Conservation (phyloP, 2,888 invertebrate species). For the Mycalesis mineus region DNA sequence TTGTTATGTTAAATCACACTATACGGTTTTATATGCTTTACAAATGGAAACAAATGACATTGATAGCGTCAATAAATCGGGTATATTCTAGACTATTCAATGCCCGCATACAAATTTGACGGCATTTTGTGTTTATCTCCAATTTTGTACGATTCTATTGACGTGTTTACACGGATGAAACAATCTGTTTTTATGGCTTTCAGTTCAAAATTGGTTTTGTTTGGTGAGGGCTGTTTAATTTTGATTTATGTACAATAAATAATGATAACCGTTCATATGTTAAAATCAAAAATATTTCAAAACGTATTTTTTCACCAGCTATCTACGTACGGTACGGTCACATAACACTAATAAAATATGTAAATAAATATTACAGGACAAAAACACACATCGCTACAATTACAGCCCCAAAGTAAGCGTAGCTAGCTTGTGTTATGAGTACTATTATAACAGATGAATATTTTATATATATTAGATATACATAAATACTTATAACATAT, state of each 20-base stretch:
- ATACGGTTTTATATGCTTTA: conserved; percentile 33
- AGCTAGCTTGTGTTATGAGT: too few relatives aligned
- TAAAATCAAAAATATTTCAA: too few relatives aligned
- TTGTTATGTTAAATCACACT: conserved; percentile 42
- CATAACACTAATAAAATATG: too few relatives aligned
- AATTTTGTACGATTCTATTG: background rate
- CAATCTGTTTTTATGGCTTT: background rate
- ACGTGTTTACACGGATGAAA: background rate
- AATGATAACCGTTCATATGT: background rate
- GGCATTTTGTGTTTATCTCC: background rate
- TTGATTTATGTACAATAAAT: background rate
- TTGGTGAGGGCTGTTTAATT: background rate
- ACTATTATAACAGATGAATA: too few relatives aligned
- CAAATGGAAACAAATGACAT: conserved; percentile 32
- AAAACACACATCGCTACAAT: too few relatives aligned
- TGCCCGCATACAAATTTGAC: conserved; percentile 1
- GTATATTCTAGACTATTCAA: conserved; percentile 18
- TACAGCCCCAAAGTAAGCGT: too few relatives aligned
- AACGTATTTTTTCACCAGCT: too few relatives aligned
- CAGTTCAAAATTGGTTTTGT: background rate
- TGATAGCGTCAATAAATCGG: conserved; percentile 23
- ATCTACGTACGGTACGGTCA: too few relatives aligned
- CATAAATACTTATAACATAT: too few relatives aligned
- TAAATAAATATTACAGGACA: too few relatives aligned
- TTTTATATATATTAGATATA: too few relatives aligned